Evolutionary conservation across 2,888 invertebrate species (phyloP), one percentile per base, ranked within the genome.

Genomic region (Horisme vitalbata): DNA sequence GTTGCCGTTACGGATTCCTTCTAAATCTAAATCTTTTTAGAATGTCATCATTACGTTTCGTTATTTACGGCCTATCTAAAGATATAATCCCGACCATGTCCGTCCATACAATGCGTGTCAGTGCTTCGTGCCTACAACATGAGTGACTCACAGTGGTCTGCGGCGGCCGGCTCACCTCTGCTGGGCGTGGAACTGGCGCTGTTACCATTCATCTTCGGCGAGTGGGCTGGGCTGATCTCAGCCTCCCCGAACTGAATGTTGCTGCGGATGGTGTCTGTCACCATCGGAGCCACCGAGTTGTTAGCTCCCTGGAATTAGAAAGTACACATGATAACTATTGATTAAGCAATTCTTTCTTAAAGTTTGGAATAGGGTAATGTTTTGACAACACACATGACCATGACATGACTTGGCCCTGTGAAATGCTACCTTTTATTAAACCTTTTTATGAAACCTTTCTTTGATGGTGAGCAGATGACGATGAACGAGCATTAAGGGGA

Each of bases 211-310:
- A 57, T 57, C 76, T 83, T 83, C 52, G 66, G 80, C 14, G 86
- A 82, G 63, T 82, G 78, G 0, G 50, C 30, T 73, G 61, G 24
- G 69, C 84, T 85, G 69, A 72, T 68, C 53, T 77, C 75, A 11
- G 76, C 72, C 60, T 89, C 90, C 28, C 90, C 90, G 67, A 92
- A 90, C 70, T 91, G 84, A 61, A 92, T 91, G 86, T 91, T 87
- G 83, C 92, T 92, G 77, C 91, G 91, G 75, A 91, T 91, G 55
- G 90, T 91, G 79, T 92, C 91, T 57, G 91, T 92, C 68, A 91
- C 84, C 88, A 91, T 88, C 45, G 90, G 91, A 37, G 87, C 80
- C 53, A 86, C 89, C 52, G 89, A 59, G 67, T 82, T 82, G 75
- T 83, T 84, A 47, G 77, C 83, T 20, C 65, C 67, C 87, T 87